These are phyloP conservation scores for Mesochorus sp. DNA, from an alignment of 2,888 invertebrate genomes.

Conservation along the genomic window DNA sequence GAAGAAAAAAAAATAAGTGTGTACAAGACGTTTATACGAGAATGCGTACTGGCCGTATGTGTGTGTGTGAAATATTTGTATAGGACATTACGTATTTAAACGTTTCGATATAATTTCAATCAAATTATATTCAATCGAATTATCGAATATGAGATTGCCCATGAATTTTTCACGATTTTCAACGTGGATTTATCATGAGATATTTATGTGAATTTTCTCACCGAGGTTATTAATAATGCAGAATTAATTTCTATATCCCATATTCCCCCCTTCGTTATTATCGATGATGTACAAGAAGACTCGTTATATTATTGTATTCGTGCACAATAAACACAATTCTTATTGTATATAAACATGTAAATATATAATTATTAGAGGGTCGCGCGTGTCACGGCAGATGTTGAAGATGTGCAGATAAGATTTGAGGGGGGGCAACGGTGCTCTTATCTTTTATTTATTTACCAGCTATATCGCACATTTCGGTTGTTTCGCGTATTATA, in stretches of 20 bases:
- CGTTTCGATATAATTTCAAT: too few relatives aligned
- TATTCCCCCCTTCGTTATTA: constrained; percentile 3
- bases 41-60: background rate
- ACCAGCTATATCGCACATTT: constrained; percentile 37
- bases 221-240: constrained; percentile 22
- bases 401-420: constrained; percentile 51
- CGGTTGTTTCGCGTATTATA: constrained; percentile 12
- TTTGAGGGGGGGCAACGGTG: constrained; percentile 48
- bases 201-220: constrained; percentile 47
- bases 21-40: constrained; percentile 7
- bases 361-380: constrained; percentile 41
- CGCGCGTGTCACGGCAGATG: constrained; percentile 56
- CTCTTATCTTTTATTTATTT: constrained; percentile 61
- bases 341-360: constrained; percentile 32
- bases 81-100: too few relatives aligned
- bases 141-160: too few relatives aligned
- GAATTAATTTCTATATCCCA: background rate
- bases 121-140: too few relatives aligned
- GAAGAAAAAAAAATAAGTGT: background rate
- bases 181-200: too few relatives aligned
- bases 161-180: too few relatives aligned
- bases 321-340: constrained; percentile 1
- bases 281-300: constrained; percentile 33
- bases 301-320: constrained; percentile 40
- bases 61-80: too few relatives aligned